Conservation (phyloP, 2,888 invertebrate genomes). For the Yponomeuta cagnagella region DNA sequence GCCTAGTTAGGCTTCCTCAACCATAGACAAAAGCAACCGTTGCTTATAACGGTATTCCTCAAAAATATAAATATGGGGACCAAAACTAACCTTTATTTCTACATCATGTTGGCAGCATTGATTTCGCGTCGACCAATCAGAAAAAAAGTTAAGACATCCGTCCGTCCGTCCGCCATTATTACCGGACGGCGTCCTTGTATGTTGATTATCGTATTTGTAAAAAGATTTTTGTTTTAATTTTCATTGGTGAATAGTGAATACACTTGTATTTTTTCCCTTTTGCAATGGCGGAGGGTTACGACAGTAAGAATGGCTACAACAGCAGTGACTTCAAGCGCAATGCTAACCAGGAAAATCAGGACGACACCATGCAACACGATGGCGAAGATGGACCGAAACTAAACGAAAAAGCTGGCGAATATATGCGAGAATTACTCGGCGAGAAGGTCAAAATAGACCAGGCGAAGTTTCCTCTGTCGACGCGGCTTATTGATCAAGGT, state of each 20-base stretch:
- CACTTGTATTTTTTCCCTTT: not conserved
- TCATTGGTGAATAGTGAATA: not conserved
- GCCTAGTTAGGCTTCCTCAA: not conserved
- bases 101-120: not conserved
- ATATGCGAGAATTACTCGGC: constrained; percentile 82
- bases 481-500: constrained; percentile 85
- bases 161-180: not conserved
- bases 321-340: constrained; percentile 69
- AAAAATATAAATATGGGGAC: not conserved
- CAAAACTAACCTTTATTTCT: not conserved
- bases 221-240: not conserved
- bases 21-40: not conserved
- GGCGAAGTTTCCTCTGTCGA: constrained; percentile 81
- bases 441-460: constrained; percentile 81
- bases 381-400: constrained; percentile 74
- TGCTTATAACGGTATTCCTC: not conserved
- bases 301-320: constrained; percentile 60
- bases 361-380: constrained; percentile 35
- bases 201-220: not conserved
- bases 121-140: not conserved
- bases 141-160: not conserved
- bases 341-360: constrained; percentile 37
- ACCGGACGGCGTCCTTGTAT: not conserved
- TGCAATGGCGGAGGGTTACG: constrained; percentile 54
- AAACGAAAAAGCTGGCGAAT: constrained; percentile 85